Conservation (phyloP, 2,113 vertebrate genomes). For the Daboia siamensis region DNA sequence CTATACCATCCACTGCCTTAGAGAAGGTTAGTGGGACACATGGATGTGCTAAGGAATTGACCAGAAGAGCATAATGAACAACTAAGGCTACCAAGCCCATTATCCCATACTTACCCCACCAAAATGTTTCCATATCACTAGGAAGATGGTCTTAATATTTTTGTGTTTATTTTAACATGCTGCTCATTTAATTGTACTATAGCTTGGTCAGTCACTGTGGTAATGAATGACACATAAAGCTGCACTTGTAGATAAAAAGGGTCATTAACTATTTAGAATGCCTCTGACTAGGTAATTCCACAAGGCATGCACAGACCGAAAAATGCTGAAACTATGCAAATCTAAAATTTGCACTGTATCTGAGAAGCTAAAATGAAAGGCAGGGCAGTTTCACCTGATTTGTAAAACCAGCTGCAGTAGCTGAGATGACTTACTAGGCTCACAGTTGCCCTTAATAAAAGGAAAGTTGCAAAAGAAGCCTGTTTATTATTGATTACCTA, state of each 20-base stretch:
- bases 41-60: not conserved
- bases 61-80: too few relatives aligned
- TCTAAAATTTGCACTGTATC: constrained; percentile 7
- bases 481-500: constrained; percentile 61
- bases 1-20: not conserved
- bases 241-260: constrained; percentile 31
- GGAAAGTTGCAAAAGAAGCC: constrained; percentile 46
- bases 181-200: constrained; percentile 41
- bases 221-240: constrained; percentile 49
- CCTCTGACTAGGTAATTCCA: constrained; percentile 31
- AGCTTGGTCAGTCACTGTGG: constrained; percentile 42
- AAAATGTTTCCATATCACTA: constrained; percentile 58
- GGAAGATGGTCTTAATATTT: constrained; percentile 25
- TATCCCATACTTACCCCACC: constrained; percentile 32
- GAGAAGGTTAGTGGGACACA: not conserved
- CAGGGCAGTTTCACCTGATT: constrained; percentile 13
- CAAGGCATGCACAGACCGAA: not conserved
- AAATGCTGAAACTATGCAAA: constrained; percentile 22
- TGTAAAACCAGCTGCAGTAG: not conserved
- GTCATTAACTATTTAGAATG: constrained; percentile 34
- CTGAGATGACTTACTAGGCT: constrained; percentile 11
- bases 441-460: constrained; percentile 20
- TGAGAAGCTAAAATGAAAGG: constrained; percentile 42
- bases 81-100: constrained; percentile 29
- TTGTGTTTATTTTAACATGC: constrained; percentile 38